Evolutionary conservation across 2,888 invertebrate genomes (phyloP).

Genomic region (Incurvaria masculella): DNA sequence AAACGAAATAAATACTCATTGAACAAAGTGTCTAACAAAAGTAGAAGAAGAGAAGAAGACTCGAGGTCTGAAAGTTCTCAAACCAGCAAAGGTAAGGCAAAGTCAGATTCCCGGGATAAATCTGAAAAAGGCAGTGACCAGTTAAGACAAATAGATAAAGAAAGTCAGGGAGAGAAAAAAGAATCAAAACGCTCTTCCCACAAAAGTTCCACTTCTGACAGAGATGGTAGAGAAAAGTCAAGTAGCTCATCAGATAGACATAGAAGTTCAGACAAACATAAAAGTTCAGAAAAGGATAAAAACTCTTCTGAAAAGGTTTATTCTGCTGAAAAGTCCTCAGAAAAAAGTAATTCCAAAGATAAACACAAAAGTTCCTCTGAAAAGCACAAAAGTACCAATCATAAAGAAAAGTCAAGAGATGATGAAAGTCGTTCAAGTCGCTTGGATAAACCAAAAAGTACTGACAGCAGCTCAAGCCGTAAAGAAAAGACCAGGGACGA

Average conservation of each 20-base stretch:
- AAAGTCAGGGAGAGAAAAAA: constrained; percentile 8
- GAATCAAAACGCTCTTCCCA: constrained; percentile 5
- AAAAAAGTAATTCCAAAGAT: constrained; percentile 12
- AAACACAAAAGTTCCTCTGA: constrained; percentile 29
- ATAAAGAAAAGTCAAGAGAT: constrained; percentile 29
- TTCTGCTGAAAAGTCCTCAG: constrained; percentile 21
- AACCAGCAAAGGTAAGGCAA: constrained; percentile 22
- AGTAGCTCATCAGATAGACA: constrained; percentile 20
- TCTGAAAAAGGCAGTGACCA: constrained; percentile 7
- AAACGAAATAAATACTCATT: background rate
- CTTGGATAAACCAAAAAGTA: background rate
- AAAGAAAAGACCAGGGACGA: no score
- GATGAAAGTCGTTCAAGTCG: background rate
- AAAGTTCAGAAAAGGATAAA: constrained; percentile 15
- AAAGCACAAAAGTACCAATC: constrained; percentile 32
- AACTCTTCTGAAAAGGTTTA: constrained; percentile 14
- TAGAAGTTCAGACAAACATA: constrained; percentile 23
- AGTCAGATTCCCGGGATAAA: constrained; percentile 15
- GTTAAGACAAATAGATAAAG: constrained; percentile 12
- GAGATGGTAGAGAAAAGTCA: constrained; percentile 6
- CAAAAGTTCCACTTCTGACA: constrained; percentile 6
- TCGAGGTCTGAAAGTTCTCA: constrained; percentile 23
- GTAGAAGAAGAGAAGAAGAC: background rate
- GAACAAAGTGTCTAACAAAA: background rate
- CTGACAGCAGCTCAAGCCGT: background rate